Base-by-base conservation (phyloP, 2,113 vertebrate genomes). In the Pygoscelis antarcticus region DNA sequence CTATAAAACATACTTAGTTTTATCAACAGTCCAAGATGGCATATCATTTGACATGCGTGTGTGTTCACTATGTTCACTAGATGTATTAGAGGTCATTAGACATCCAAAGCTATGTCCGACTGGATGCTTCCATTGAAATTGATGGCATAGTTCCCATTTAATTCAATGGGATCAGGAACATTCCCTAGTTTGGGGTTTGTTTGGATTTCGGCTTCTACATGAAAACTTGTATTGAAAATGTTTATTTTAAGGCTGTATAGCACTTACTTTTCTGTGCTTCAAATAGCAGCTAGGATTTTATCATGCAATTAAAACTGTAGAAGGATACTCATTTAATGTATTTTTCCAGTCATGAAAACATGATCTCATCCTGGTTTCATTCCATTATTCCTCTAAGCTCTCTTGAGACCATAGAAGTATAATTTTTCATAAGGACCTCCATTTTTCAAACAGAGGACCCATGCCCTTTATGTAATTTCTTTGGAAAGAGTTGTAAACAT, bases 101-200 rank as follows among this genome's bases (percentile, higher is more conserved):
- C 14, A 57, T 71, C 40, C 2, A 3, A 75, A 91, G 42, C 16
- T 89, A 54, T 0, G 0, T 74, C 49, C 3, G 6, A 38, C 23
- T 87, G 49, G 66, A 65, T 85, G 68, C 66, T 91, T 77, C 58
- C 66, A 64, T 51, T 94, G 60, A 94, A 95, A 84, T 10, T 58
- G 62, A 93, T 94, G 84, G 85, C 91, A 93, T 64, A 88, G 87
- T 75, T 95, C 87, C 89, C 89, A 92, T 95, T 93, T 96, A 96
- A 96, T 97, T 96, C 91, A 96, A 91, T 96, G 94, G 85, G 82
- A 95, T 95, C 91, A 91, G 87, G 87, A 93, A 92, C 78, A 93
- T 83, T 94, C 58, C 95, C 84, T 96, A 95, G 87, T 97, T 94
- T 96, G 93, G 94, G 19, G 64, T 97, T 96, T 96, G 95, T 97